phyloP scores from a whole-genome alignment of 2,797 vertebrate species.

The Ptychadena robeensis region DNA sequence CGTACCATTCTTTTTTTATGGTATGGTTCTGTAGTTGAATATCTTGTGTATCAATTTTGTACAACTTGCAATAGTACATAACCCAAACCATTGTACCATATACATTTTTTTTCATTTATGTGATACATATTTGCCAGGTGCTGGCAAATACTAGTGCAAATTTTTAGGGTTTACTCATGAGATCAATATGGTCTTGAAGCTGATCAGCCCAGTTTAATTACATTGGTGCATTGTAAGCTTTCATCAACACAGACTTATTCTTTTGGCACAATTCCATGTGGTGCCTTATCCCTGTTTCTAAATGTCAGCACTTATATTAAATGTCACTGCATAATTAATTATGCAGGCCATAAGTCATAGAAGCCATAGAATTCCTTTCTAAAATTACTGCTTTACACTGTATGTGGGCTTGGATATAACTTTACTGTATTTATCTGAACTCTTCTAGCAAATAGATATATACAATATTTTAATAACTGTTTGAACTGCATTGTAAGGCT shows the following conservation, averaged over 20 bases:
- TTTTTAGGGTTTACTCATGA: slow-evolving; percentile 5
- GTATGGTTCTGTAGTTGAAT: too few relatives aligned
- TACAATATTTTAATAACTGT: too few relatives aligned
- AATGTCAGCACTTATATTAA: slow-evolving; percentile 52
- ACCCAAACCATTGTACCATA: too few relatives aligned
- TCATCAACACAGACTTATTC: slow-evolving; percentile 28
- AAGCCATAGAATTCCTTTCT: slow-evolving; percentile 13
- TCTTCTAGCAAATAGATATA: too few relatives aligned
- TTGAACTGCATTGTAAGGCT: too few relatives aligned
- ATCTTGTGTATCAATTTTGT: too few relatives aligned
- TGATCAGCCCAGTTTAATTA: slow-evolving; percentile 41
- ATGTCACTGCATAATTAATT: slow-evolving; percentile 56
- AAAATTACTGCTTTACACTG: background rate
- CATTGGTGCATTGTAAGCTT: slow-evolving; percentile 16
- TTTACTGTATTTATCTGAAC: background rate
- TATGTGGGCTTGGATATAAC: background rate
- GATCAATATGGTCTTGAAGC: slow-evolving; percentile 13
- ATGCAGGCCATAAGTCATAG: slow-evolving; percentile 16
- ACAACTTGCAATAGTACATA: too few relatives aligned
- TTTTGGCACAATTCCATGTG: slow-evolving; percentile 18
- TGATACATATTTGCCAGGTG: background rate
- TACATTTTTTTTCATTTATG: background rate
- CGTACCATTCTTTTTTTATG: too few relatives aligned
- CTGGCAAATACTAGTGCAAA: background rate
- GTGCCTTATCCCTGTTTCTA: slow-evolving; percentile 28